Base-by-base conservation (phyloP, 2,797 vertebrate genomes). In the Sebastes steindachneri region DNA sequence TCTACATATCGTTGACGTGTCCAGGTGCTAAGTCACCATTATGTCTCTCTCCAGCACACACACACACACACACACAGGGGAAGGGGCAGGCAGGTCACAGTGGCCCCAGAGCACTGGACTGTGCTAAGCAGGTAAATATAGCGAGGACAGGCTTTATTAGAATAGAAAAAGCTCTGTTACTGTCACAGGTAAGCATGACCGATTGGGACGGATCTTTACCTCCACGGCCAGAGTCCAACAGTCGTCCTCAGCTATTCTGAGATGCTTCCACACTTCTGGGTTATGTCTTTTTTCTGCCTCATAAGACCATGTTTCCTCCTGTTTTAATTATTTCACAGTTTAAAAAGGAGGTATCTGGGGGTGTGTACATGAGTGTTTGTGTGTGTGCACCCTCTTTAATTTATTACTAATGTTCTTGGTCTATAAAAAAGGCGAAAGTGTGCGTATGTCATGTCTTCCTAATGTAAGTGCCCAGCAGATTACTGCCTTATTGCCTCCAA, bases 81-180 rank as follows among this genome's bases (percentile, higher is more conserved):
- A 41, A 41, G 37, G 3, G 45, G 37, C 51, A 62, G 77, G 62
- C 84, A 86, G 91, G 93, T 93, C 91, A 90, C 91, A 85, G 86
- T 35, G 81, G 91, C 77, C 88, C 91, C 88, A 82, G 93, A 92
- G 92, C 94, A 92, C 68, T 93, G 91, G 92, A 91, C 92, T 94
- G 93, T 95, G 90, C 83, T 94, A 93, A 95, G 90, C 91, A 92
- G 93, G 89, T 95, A 95, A 95, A 95, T 95, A 94, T 94, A 94
- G 93, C 73, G 79, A 80, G 87, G 89, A 92, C 91, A 92, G 87
- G 83, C 78, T 93, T 93, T 94, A 95, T 95, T 93, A 77, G 88
- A 93, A 92, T 80, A 93, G 92, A 94, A 94, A 94, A 90, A 78
- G 86, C 85, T 82, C 55, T 87, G 88, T 87, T 82, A 86, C 89